Evolutionary conservation across 2,113 vertebrate genomes (phyloP).

Genomic region (Dryoscopus gambensis): DNA sequence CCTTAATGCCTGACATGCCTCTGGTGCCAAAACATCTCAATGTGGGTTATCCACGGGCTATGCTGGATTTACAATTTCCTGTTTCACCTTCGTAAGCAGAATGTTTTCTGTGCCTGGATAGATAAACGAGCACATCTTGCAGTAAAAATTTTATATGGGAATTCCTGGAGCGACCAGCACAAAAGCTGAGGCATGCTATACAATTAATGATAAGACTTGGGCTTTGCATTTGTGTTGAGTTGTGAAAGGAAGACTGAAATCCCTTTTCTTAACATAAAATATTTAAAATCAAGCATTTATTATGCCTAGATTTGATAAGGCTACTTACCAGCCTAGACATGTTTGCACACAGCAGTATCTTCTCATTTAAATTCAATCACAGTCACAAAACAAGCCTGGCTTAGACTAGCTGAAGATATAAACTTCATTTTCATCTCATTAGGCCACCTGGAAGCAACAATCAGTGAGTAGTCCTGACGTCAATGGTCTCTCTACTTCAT

Average conservation of each 20-base stretch:
- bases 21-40: not conserved
- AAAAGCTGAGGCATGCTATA: not conserved
- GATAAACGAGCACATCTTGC: not conserved
- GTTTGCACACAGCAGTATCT: conserved; percentile 78
- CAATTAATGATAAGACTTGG: not conserved
- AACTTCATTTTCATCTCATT: conserved; percentile 81
- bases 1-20: not conserved
- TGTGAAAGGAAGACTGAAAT: not conserved
- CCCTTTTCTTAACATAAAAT: conserved; percentile 25
- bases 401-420: conserved; percentile 75
- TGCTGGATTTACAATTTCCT: not conserved
- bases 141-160: not conserved
- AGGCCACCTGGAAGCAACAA: conserved; percentile 78
- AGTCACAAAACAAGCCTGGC: conserved; percentile 72
- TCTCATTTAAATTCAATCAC: conserved; percentile 79
- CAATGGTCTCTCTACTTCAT: conserved; percentile 76
- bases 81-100: not conserved
- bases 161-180: not conserved
- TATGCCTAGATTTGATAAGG: conserved; percentile 55
- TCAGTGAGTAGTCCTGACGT: conserved; percentile 72
- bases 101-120: not conserved
- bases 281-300: conserved; percentile 63
- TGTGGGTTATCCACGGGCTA: not conserved
- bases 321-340: conserved; percentile 72
- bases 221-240: not conserved